Evolutionary conservation across 2,888 invertebrate species (phyloP).

Genomic region (Scrobipalpa costella): DNA sequence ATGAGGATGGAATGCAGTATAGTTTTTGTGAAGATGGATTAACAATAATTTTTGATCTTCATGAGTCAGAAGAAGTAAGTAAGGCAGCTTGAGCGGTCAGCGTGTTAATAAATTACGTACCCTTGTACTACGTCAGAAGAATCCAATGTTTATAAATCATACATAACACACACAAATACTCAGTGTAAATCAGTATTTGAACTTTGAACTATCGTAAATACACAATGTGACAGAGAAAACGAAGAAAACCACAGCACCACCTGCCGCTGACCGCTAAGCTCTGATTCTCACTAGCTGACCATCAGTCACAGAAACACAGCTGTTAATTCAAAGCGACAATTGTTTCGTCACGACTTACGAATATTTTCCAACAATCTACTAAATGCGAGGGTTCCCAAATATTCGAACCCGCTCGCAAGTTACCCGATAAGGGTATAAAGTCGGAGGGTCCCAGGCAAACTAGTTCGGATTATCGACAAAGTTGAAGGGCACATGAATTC

Average conservation of each 20-base stretch:
- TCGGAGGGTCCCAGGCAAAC: constrained; percentile 11
- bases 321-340: constrained; percentile 53
- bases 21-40: neutral
- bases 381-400: constrained; percentile 8
- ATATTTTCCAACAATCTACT: constrained; percentile 48
- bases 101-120: neutral
- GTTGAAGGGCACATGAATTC: constrained; percentile 6
- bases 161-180: neutral
- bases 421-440: constrained; percentile 15
- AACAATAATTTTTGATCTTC: neutral
- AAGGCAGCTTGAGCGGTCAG: no score
- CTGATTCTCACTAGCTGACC: neutral
- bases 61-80: neutral
- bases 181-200: neutral
- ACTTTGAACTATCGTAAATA: constrained; percentile 1
- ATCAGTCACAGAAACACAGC: constrained; percentile 13
- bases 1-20: neutral
- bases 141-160: neutral
- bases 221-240: neutral
- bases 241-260: neutral
- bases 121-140: neutral
- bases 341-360: constrained; percentile 59
- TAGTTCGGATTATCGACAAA: neutral
- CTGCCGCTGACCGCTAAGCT: neutral
- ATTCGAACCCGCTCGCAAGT: neutral